A percentile compares a stretch with the other conserved stretches of the same genome.
phyloP scores from a whole-genome alignment of 1,140 invertebrate genomes.

The Diabrotica virgifera region DNA sequence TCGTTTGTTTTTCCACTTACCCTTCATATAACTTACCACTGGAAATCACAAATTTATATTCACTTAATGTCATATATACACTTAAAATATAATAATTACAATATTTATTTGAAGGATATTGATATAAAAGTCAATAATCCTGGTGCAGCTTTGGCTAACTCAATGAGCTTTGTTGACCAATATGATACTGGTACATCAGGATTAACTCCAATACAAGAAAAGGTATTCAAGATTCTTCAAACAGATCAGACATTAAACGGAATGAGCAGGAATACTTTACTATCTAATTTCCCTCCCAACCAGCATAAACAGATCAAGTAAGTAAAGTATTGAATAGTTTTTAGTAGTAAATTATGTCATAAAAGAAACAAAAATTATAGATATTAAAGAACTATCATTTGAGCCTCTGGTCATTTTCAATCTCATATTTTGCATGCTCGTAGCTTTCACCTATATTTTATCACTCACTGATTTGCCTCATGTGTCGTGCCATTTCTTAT shows the following conservation, averaged over 20 bases:
- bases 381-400: no score
- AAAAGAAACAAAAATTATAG: no score
- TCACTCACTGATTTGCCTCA: no score
- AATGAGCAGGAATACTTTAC: conserved; percentile 42
- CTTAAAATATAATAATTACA: not conserved
- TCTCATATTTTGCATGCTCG: no score
- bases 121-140: conserved; percentile 37
- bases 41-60: conserved; percentile 7
- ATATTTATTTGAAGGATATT: not conserved
- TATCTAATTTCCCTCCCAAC: conserved; percentile 47
- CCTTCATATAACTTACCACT: not conserved
- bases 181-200: conserved; percentile 40
- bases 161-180: conserved; percentile 38
- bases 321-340: conserved; percentile 5
- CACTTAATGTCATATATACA: not conserved
- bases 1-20: no score
- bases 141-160: conserved; percentile 35
- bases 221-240: conserved; percentile 51
- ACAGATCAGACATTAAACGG: conserved; percentile 42
- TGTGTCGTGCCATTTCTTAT: no score
- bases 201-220: conserved; percentile 50
- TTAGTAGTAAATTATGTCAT: not conserved
- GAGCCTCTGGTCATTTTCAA: no score
- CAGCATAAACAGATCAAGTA: conserved; percentile 49
- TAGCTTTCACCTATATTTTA: no score